Evolutionary conservation across 2,113 vertebrate species (phyloP), one percentile per base, ranked within the genome.

Genomic region (Oreochromis aureus): DNA sequence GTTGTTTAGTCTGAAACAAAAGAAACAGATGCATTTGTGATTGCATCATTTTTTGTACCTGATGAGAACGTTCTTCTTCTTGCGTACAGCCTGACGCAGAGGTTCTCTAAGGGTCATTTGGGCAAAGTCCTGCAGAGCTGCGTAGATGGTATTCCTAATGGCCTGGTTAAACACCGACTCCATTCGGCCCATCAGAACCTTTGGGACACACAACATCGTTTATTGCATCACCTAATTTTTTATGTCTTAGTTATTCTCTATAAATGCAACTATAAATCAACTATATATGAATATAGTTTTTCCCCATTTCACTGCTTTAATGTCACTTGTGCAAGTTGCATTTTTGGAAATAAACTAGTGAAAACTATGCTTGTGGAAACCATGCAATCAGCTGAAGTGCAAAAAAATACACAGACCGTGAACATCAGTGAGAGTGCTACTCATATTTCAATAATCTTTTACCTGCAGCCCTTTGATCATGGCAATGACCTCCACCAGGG

Each of bases 121-220:
- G 80, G 99, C 98, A 48, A 99, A 99, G 95, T 99, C 99, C 95
- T 99, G 99, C 95, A 99, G 96, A 4, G 99, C 99, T 0, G 99
- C 98, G 0, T 99, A 99, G 95, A 99, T 99, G n/a, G 98, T 99
- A 89, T 99, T 99, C 86, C 99, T 97, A 93, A 99, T 99, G 92
- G 99, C 99, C 92, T 99, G 99, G 96, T 99, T 99, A 90, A 99
- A 99, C 79, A 99, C 99, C 0, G 98, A 99, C 95, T 99, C 99
- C 99, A 99, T 99, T 41, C 99, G 94, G 51, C 99, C 99, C 98
- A 99, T 99, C 87, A 99, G 97, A 81, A 99, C 99, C 93, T 96
- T 9, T 48, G 63, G 32, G 76, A 84, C 1, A 53, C 6, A 55
- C 82, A 3, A 12, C 19, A 53, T 4, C 1, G 71, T 86, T 18